Percentiles rank a stretch among this genome's conserved stretches.
These are phyloP conservation scores for Chymomyza caudatula DNA, from an alignment of 2,888 invertebrate species.

Conservation along the genomic window DNA sequence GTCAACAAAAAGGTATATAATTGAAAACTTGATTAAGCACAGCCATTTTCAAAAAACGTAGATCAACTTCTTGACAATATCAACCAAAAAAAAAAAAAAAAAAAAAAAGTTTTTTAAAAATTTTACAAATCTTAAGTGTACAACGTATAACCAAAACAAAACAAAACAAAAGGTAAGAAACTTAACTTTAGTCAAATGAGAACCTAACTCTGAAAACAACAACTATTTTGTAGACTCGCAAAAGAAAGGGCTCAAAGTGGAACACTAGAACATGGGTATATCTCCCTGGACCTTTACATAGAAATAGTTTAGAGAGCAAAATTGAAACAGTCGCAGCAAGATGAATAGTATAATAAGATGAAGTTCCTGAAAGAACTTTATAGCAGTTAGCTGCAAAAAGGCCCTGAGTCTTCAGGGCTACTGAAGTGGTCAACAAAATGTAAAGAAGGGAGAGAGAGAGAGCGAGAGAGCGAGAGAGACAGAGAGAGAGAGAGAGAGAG, in stretches of 20 bases:
- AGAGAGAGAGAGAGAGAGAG: not conserved
- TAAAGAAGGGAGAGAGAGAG: not conserved
- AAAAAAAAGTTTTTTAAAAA: slow-evolving; percentile 28
- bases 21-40: slow-evolving; percentile 79
- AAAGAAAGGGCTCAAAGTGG: not conserved
- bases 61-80: slow-evolving; percentile 92
- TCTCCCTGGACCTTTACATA: not conserved
- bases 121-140: slow-evolving; percentile 14
- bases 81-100: slow-evolving; percentile 34
- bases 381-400: too few relatives aligned
- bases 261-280: not conserved
- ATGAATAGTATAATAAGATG: too few relatives aligned
- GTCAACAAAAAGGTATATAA: slow-evolving; percentile 46
- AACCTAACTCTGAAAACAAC: not conserved
- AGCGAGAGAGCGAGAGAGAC: not conserved
- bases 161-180: slow-evolving; percentile 27
- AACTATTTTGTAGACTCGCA: not conserved
- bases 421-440: not conserved
- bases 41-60: slow-evolving; percentile 95
- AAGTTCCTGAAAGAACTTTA: too few relatives aligned
- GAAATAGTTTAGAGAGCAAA: too few relatives aligned
- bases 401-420: not conserved
- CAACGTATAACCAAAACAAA: slow-evolving; percentile 29
- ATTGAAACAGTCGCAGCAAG: not conserved
- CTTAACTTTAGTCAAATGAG: not conserved